phyloP scores from a whole-genome alignment of 30 jellyfish, hydroid and myxozoan genomes.

The Sanderia malayensis region DNA sequence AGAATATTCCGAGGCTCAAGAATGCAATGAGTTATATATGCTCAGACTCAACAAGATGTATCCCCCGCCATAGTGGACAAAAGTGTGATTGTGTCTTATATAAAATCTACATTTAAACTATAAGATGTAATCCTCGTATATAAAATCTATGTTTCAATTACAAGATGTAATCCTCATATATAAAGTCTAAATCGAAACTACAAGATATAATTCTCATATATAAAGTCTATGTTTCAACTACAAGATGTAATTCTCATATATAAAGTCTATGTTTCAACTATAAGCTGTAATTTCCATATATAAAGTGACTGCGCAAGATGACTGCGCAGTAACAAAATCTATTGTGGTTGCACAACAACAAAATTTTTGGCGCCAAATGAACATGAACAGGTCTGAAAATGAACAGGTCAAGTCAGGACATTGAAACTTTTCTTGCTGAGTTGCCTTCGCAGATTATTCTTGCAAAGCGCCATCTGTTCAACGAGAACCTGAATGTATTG shows the following conservation, averaged over 20 bases:
- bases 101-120: background rate
- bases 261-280: background rate
- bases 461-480: slow-evolving; percentile 1
- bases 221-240: background rate
- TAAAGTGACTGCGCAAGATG: slow-evolving; percentile 1
- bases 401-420: background rate
- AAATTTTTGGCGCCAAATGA: slow-evolving; percentile 3
- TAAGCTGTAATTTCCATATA: background rate
- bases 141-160: background rate
- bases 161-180: background rate
- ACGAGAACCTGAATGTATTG: background rate
- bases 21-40: no score
- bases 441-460: background rate
- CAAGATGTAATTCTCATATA: background rate
- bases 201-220: background rate
- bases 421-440: background rate
- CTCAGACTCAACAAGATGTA: no score
- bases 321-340: background rate
- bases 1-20: no score
- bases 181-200: background rate
- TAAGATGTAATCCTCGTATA: background rate
- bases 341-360: background rate
- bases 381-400: background rate
- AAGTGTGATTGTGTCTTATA: background rate
- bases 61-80: slow-evolving; percentile 19